Evolutionary conservation across 2,113 vertebrate species (phyloP).

Genomic region (Panthera uncia): DNA sequence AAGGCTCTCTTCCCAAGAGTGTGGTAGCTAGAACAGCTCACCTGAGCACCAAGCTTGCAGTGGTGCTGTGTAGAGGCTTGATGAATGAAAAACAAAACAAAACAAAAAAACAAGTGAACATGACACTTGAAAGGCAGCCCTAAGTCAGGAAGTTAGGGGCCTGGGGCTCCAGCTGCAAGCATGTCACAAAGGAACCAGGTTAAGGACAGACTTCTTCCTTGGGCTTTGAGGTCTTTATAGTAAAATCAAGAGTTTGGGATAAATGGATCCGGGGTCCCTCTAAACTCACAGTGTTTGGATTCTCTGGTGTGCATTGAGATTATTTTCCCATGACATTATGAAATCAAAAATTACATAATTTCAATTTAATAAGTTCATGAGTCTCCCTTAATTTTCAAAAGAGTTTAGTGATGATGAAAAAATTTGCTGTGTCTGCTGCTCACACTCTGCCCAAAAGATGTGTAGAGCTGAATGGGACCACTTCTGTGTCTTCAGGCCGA

Average conservation of each 20-base stretch:
- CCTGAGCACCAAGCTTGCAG: background rate
- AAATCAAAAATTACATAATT: background rate
- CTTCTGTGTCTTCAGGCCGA: background rate
- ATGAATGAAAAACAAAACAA: background rate
- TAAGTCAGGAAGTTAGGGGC: background rate
- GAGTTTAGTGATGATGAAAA: slow-evolving; percentile 5
- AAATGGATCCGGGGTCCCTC: background rate
- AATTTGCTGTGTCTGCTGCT: background rate
- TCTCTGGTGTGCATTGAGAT: background rate
- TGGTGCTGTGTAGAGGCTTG: background rate
- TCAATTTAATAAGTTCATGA: background rate
- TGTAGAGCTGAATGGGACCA: background rate
- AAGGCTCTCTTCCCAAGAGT: background rate
- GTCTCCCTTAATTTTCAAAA: slow-evolving; percentile 33
- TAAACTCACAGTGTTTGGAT: background rate
- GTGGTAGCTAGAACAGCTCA: background rate
- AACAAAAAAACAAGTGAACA: background rate
- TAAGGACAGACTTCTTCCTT: background rate
- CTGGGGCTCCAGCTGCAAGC: background rate
- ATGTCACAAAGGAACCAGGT: background rate
- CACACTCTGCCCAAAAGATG: background rate
- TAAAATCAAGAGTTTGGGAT: background rate
- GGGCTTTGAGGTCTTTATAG: background rate
- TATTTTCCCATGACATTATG: slow-evolving; percentile 2
- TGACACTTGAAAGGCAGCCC: background rate